Conservation (phyloP, 2,888 invertebrate species). For the Blomia tropicalis region DNA sequence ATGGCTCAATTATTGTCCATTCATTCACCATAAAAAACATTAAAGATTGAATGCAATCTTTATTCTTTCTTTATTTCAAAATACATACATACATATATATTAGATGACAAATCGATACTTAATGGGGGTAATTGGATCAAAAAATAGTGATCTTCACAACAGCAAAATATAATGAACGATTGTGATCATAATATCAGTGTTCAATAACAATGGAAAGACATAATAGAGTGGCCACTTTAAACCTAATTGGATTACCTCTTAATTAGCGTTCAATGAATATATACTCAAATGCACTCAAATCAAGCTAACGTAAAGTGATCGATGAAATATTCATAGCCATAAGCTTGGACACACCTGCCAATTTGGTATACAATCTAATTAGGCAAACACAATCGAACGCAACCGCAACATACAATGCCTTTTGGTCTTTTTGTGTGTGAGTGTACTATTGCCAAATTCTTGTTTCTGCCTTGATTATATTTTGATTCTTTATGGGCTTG, state of each 20-base stretch:
- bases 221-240: conserved; percentile 1
- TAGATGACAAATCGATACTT: conserved; percentile 3
- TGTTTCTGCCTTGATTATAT: no score
- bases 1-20: no score
- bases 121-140: conserved; percentile 7
- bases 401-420: no score
- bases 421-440: no score
- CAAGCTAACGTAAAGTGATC: neutral
- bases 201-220: neutral
- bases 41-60: no score
- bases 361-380: conserved; percentile 1
- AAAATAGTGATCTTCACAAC: neutral
- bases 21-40: no score
- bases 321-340: conserved; percentile 1
- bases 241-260: conserved; percentile 5
- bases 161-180: neutral
- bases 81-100: no score
- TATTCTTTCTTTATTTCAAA: no score
- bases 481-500: no score
- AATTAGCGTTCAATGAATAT: conserved; percentile 11
- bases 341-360: conserved; percentile 7
- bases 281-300: neutral
- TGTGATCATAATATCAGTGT: conserved; percentile 2
- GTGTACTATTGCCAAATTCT: no score
- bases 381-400: no score